These are phyloP conservation scores for Odontocerum albicorne DNA, from an alignment of 2,888 invertebrate species.

Conservation along the genomic window DNA sequence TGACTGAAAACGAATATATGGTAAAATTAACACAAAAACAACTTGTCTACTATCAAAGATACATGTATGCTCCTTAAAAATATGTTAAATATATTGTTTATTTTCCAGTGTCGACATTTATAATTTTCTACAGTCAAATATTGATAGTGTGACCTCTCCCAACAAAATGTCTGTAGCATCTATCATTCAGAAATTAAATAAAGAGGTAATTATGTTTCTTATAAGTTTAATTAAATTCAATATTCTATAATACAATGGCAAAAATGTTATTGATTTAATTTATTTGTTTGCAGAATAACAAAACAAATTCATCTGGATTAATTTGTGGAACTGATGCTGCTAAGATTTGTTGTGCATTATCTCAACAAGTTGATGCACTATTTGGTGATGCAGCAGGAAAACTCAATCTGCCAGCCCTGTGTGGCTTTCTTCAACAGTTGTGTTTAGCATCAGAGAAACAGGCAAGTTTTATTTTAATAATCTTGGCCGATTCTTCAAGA, in stretches of 20 bases:
- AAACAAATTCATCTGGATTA: slow-evolving; percentile 53
- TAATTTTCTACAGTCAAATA: slow-evolving; percentile 74
- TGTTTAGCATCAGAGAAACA: slow-evolving; percentile 86
- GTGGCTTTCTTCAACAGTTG: slow-evolving; percentile 78
- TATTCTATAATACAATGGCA: no score
- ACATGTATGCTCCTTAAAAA: no score
- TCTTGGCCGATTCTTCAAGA: no score
- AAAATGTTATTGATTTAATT: neutral
- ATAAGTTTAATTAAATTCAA: no score
- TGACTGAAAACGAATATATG: no score
- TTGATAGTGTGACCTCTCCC: slow-evolving; percentile 62
- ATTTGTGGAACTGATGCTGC: slow-evolving; percentile 80
- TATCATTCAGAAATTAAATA: slow-evolving; percentile 64
- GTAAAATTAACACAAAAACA: no score
- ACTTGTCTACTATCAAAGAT: no score
- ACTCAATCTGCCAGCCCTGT: slow-evolving; percentile 80
- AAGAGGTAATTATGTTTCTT: slow-evolving; percentile 44
- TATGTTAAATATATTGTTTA: slow-evolving; percentile 25
- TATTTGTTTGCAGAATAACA: slow-evolving; percentile 42
- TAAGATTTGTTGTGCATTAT: slow-evolving; percentile 85
- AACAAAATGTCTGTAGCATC: slow-evolving; percentile 70
- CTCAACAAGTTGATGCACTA: slow-evolving; percentile 87
- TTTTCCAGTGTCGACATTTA: slow-evolving; percentile 77
- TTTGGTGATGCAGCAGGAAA: slow-evolving; percentile 89
- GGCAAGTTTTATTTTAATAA: no score